Evolutionary conservation across 2,113 vertebrate genomes (phyloP), one percentile per base, ranked within the genome.

Genomic region (Dasyprocta punctata): DNA sequence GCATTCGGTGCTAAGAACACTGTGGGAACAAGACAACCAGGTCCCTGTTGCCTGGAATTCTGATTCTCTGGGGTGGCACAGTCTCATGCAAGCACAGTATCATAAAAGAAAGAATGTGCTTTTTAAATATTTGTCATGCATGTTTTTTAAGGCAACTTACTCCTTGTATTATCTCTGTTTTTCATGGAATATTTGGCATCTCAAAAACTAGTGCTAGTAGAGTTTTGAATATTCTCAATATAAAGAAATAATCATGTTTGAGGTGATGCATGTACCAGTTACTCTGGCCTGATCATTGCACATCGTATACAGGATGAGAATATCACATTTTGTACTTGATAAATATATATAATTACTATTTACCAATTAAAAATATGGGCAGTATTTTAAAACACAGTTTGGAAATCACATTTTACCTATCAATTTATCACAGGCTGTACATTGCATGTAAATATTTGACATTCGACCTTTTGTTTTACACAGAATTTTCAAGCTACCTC

Each of bases 21-120:
- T 4, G 61, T 0, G 1, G 44, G 73, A 63, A 1, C 41, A 3
- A 0, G 16, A 38, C 16, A 13, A 83, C 41, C 10, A 24, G 20
- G 24, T 2, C 47, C 67, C 73, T 82, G 80, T 33, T 54, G 5
- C 73, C 20, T 11, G 61, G 36, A 65, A 1, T 36, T 69, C 47
- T 28, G 0, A 24, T 28, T 44, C n/a, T 83, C 56, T 92, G 17
- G 61, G n/a, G 38, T 30, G 36, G 5, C 8, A 52, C 58, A 60
- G 77, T 52, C 36, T 88, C 26, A 1, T 52, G 28, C 54, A 47
- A 54, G 20, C 67, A 36, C 52, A 12, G n/a, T 14, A 22, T 36
- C 78, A 86, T 63, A 33, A 49, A 19, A 71, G 56, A 49, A 63
- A 49, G 49, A 44, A 24, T 30, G 36, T 56, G 16, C 30, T 63